Evolutionary conservation across 2,113 vertebrate species (phyloP), one percentile per base, ranked within the genome.

Genomic region (Pygoscelis adeliae): DNA sequence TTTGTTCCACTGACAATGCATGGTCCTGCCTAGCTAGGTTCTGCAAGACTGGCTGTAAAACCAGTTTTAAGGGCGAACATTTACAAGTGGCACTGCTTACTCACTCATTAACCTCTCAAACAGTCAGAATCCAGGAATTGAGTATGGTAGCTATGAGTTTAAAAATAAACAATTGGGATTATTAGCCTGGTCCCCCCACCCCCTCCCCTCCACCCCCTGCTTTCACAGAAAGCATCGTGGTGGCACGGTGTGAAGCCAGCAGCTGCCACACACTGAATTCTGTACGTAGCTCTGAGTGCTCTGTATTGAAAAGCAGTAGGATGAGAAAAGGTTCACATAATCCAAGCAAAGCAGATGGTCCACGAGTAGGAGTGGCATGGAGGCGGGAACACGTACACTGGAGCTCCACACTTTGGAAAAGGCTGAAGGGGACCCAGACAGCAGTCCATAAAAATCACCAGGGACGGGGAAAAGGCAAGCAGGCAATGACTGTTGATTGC

Each of bases 221-320:
- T 44, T 42, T 65, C 59, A n/a, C 1, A 2, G 62, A 40, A 49
- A 83, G 14, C 0, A 0, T 56, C 0, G 0, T 30, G n/a, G n/a
- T 63, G 42, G 47, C 74, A 79, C 2, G 0, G 2, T 5, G 14
- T 38, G 58, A 93, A 89, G 66, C 29, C 82, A 72, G 71, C 79
- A 88, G 92, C 42, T 83, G 79, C 62, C 27, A n/a, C 25, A 27
- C 2, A 7, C 23, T 52, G 66, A 67, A 76, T 76, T 74, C 65
- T 70, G 8, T 27, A 15, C 0, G 0, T 42, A 69, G 25, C 20
- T 73, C 20, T 38, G 25, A 67, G 14, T 4, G 21, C 11, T 50
- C 19, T 1, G 0, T 19, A 15, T 0, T 61, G 53, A 50, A 59
- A 82, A 87, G 30, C 15, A 65, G n/a, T 6, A 59, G 53, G 49